Conservation (phyloP, 2,797 vertebrate species). For the Lacerta bilineata region DNA sequence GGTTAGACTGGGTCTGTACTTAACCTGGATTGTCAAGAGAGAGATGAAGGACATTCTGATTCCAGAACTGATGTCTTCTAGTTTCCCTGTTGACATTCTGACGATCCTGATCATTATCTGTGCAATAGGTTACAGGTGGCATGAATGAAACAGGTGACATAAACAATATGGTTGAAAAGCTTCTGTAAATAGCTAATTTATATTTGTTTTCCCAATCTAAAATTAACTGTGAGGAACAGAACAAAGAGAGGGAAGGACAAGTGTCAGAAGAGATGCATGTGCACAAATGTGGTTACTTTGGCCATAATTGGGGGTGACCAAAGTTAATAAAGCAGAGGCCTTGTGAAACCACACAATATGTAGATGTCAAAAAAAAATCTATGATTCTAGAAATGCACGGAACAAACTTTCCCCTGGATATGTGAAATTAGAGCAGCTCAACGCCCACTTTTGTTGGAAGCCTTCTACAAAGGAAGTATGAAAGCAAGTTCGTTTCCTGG, state of each 20-base stretch:
- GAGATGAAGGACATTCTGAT: background rate
- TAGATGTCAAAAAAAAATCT: background rate
- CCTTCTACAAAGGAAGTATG: slow-evolving; percentile 26
- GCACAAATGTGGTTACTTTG: background rate
- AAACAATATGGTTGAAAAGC: background rate
- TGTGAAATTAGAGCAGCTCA: slow-evolving; percentile 8
- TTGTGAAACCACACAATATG: background rate
- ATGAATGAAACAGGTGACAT: background rate
- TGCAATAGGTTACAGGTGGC: too few species aligned
- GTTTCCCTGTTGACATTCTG: too few species aligned
- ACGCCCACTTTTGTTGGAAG: background rate
- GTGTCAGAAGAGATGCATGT: background rate
- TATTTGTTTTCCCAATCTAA: background rate
- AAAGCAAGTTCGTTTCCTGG: slow-evolving; percentile 59
- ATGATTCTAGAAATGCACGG: slow-evolving; percentile 13
- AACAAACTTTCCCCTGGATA: slow-evolving; percentile 37
- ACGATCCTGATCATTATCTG: too few species aligned
- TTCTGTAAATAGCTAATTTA: background rate
- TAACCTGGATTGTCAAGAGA: background rate
- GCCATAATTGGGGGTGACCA: background rate
- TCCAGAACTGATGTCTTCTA: background rate
- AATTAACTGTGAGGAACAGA: background rate
- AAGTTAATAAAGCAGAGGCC: background rate
- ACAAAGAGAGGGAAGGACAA: background rate
- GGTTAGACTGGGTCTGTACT: background rate